phyloP scores from a whole-genome alignment of 2,797 vertebrate genomes.

The Tragelaphus eurycerus region DNA sequence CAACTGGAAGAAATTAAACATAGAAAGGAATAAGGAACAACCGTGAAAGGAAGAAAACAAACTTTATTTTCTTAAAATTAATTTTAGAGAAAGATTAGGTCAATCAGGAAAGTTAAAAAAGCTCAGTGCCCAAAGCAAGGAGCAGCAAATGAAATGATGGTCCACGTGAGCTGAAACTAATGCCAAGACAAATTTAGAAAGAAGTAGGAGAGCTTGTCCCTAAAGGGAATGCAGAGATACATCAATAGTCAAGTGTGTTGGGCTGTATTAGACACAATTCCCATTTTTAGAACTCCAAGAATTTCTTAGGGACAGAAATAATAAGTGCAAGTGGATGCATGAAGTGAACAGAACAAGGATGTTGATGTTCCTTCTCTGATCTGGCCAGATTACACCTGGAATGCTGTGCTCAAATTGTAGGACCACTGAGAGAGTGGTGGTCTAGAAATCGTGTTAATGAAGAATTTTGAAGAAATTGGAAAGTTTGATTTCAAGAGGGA shows the following conservation, averaged over 20 bases:
- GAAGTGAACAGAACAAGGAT: not conserved
- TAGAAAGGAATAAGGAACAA: not conserved
- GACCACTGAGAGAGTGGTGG: not conserved
- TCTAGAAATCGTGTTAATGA: not conserved
- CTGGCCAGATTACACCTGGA: not conserved
- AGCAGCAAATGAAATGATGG: not conserved
- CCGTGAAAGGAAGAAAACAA: not conserved
- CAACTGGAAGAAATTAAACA: not conserved
- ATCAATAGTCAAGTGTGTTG: not conserved
- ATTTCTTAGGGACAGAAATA: constrained; percentile 16
- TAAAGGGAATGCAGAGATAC: not conserved
- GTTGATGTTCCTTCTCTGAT: not conserved
- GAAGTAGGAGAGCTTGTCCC: not conserved
- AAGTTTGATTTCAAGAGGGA: not conserved
- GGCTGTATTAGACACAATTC: not conserved
- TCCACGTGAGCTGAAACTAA: not conserved
- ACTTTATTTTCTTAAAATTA: not conserved
- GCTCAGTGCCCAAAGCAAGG: not conserved
- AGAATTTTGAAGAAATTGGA: not conserved
- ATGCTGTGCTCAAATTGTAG: not conserved
- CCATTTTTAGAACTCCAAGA: not conserved
- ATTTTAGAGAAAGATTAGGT: not conserved
- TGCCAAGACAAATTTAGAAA: not conserved
- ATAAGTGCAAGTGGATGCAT: not conserved
- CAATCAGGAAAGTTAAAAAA: not conserved